Percentiles rank a stretch among this genome's conserved stretches.
These are phyloP conservation scores for Melanotaenia parkinsoni DNA, from an alignment of 2,797 vertebrate genomes.

Conservation along the genomic window DNA sequence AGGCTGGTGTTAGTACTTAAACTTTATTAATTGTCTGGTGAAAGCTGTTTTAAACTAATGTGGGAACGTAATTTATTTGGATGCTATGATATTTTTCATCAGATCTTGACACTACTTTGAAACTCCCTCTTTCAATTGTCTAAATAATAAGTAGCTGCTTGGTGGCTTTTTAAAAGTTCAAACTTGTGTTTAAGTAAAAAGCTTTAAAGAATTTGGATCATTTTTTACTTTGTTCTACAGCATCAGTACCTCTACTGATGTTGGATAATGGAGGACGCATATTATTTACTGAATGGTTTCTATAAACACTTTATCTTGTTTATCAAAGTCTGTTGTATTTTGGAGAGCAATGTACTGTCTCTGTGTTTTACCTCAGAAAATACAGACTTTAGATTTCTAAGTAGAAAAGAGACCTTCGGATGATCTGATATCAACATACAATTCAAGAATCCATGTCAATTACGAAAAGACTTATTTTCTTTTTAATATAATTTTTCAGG, in stretches of 20 bases:
- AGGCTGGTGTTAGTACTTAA: not conserved
- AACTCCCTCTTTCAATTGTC: not conserved
- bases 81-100: not conserved
- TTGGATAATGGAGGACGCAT: not conserved
- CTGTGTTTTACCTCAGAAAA: not conserved
- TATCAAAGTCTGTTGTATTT: not conserved
- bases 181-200: not conserved
- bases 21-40: not conserved
- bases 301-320: not conserved
- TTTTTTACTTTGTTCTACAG: not conserved
- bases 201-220: not conserved
- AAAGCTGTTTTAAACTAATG: not conserved
- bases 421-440: not conserved
- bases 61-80: not conserved
- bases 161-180: not conserved
- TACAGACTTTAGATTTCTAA: not conserved
- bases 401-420: not conserved
- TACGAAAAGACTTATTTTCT: not conserved
- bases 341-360: slow-evolving; percentile 1
- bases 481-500: not conserved
- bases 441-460: not conserved
- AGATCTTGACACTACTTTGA: not conserved
- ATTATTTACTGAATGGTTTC: not conserved
- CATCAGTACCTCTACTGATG: not conserved
- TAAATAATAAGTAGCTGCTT: not conserved